phyloP scores from a whole-genome alignment of 2,113 vertebrate genomes.

The Lamprotornis superbus region DNA sequence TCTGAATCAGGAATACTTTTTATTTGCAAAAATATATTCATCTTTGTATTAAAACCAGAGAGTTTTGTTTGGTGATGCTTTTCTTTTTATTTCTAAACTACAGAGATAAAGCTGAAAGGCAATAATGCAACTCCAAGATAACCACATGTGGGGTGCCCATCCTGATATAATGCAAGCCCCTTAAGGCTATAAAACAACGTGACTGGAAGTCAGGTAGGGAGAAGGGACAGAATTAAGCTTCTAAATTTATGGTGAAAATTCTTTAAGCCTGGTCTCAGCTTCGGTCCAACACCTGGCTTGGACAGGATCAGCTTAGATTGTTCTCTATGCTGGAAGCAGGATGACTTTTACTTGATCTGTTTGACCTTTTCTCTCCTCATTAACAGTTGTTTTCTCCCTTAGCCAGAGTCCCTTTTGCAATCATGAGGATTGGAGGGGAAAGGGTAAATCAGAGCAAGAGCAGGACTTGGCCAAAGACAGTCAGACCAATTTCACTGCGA shows the following conservation, averaged over 20 bases:
- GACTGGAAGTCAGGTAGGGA: background rate
- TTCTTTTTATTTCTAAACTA: background rate
- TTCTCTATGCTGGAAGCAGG: background rate
- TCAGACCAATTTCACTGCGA: background rate
- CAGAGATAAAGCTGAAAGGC: conserved; percentile 15
- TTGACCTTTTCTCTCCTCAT: background rate
- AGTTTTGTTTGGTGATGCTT: background rate
- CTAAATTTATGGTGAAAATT: background rate
- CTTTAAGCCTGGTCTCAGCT: background rate
- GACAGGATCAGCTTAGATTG: background rate
- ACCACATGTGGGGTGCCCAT: background rate
- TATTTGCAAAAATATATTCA: background rate
- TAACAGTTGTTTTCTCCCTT: background rate
- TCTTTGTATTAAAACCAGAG: background rate
- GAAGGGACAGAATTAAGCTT: background rate
- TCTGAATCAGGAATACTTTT: background rate
- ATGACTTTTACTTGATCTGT: background rate
- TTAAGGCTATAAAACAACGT: background rate
- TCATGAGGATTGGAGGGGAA: background rate
- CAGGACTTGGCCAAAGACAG: background rate
- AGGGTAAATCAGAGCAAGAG: background rate
- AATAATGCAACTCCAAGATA: background rate
- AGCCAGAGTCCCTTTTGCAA: background rate
- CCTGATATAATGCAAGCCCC: background rate
- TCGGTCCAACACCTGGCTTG: background rate